Percentiles rank a stretch among this genome's conserved stretches.
These are phyloP conservation scores for Oreochromis mossambicus DNA, from an alignment of 2,797 vertebrate genomes.

Conservation along the genomic window DNA sequence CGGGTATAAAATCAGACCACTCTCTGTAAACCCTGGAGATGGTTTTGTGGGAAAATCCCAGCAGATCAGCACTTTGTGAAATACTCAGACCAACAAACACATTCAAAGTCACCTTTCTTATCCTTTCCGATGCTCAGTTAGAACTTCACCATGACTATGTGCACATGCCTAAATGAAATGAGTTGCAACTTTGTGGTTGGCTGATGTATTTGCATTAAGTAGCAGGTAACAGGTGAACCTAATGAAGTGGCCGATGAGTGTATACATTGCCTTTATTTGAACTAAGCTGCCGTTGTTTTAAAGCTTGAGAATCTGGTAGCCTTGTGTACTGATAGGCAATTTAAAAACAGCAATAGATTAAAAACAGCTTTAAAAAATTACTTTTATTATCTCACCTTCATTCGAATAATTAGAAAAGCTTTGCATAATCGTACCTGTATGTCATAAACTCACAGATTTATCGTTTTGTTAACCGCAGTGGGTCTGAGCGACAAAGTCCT, in stretches of 20 bases:
- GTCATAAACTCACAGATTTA: not conserved
- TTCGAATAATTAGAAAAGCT: not conserved
- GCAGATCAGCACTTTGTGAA: not conserved
- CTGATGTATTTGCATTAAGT: not conserved
- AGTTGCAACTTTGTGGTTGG: not conserved
- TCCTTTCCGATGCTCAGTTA: not conserved
- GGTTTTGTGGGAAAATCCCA: not conserved
- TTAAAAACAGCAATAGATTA: not conserved
- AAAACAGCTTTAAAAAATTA: not conserved
- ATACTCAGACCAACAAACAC: not conserved
- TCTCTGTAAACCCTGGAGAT: not conserved
- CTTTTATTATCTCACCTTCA: accelerated
- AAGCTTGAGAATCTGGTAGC: not conserved
- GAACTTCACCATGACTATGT: not conserved
- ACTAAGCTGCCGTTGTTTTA: not conserved
- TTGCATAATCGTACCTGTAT: not conserved
- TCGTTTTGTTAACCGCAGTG: constrained; percentile 21
- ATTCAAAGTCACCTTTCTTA: not conserved
- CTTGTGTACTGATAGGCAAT: not conserved
- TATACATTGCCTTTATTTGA: not conserved
- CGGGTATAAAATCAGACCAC: not conserved
- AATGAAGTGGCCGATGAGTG: not conserved
- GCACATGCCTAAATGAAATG: not conserved
- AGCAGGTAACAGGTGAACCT: not conserved
- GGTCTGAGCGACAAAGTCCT: constrained; percentile 73